phyloP scores from a whole-genome alignment of 2,888 invertebrate genomes.

The Tetragonula carbonaria region DNA sequence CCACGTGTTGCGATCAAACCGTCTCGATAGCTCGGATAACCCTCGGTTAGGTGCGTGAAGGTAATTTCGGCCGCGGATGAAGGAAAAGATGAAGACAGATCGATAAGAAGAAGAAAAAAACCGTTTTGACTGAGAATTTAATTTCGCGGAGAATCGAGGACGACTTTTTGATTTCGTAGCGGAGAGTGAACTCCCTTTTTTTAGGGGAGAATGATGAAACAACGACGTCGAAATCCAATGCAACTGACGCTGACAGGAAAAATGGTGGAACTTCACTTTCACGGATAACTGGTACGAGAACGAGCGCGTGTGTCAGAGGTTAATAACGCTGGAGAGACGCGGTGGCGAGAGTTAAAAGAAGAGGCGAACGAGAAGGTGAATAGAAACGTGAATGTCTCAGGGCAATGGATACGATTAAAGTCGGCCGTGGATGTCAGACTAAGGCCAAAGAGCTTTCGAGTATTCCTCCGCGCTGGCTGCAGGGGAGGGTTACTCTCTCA shows the following conservation, averaged over 20 bases:
- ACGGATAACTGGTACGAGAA: too few species aligned
- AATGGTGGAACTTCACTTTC: too few species aligned
- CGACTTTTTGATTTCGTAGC: too few species aligned
- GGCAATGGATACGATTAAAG: slow-evolving; percentile 69
- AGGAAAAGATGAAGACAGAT: too few species aligned
- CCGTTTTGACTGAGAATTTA: too few species aligned
- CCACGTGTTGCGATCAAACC: slow-evolving; percentile 59
- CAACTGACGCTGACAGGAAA: too few species aligned
- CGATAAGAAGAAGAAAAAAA: too few species aligned
- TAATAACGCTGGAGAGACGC: slow-evolving; percentile 27
- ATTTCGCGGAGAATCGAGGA: too few species aligned
- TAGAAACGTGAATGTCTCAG: slow-evolving; percentile 45
- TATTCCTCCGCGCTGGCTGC: slow-evolving; percentile 50
- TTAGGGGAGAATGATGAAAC: too few species aligned
- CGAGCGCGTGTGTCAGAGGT: background rate
- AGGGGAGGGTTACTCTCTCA: slow-evolving; percentile 61
- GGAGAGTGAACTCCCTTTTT: too few species aligned
- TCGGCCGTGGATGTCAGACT: slow-evolving; percentile 50
- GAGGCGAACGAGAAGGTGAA: background rate
- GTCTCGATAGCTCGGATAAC: slow-evolving; percentile 60
- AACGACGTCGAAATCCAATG: too few species aligned
- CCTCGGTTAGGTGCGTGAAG: slow-evolving; percentile 29
- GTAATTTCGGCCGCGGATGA: background rate
- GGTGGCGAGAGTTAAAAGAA: background rate
- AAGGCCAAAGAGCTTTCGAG: slow-evolving; percentile 62